Evolutionary conservation across 2,797 vertebrate genomes (phyloP), one percentile per base, ranked within the genome.

Genomic region (Psittacula echo): DNA sequence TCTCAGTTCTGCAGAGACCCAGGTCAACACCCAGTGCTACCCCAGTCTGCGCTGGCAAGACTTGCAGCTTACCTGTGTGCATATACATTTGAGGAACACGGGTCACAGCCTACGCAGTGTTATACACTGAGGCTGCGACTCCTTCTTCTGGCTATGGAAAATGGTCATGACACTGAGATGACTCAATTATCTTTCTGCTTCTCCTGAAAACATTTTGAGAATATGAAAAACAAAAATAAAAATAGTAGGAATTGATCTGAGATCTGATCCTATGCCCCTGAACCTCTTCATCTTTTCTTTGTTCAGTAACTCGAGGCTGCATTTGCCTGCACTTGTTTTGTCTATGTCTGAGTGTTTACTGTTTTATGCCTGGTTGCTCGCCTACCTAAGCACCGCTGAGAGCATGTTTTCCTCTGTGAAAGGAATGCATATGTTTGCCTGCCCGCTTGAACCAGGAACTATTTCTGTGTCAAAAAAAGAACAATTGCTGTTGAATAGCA

Each of bases 291-390:
- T 72, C 21, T 84, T 39, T 10, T 58, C 85, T 22, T 53, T 23
- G 37, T 26, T 10, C 48, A 18, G 47, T 68, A 86, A 67, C 74
- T 89, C 1, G 6, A 87, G 83, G 67, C 5, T 89, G 87, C 66
- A 61, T 93, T 95, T 95, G 48, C 45, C 61, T 82, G 87, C 56
- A 37, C 89, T 93, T 91, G 64, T 91, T 94, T 93, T 92, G 61
- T 78, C 75, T 87, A 3, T 77, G 72, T 53, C 64, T 83, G 70
- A 80, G 64, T 77, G 84, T 92, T 96, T 93, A 77, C 81, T 86
- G 89, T 95, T 94, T 95, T 80, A 81, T 81, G 93, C 87, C 75
- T 61, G 66, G 77, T 81, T 97, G 76, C 77, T 75, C 94, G 72
- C 85, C 87, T 92, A 61, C 89, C 92, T 94, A 82, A 79, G 81